Conservation (phyloP, 2,888 invertebrate species). For the Zeuzera pyrina region DNA sequence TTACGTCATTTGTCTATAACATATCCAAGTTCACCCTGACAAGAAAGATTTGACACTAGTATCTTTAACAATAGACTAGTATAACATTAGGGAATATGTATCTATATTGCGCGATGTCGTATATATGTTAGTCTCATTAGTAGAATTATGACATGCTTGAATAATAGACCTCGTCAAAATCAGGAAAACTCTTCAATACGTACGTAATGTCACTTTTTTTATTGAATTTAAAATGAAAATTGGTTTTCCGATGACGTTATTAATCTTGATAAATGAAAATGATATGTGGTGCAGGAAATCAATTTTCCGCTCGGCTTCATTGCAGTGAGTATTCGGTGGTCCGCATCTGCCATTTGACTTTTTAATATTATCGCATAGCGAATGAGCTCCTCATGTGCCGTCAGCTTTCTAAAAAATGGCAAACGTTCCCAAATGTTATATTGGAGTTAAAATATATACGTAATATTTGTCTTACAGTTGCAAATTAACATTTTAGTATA, state of each 20-base stretch:
- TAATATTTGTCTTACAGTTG: too few relatives aligned
- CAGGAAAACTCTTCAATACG: too few relatives aligned
- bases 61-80: too few relatives aligned
- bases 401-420: slow-evolving; percentile 19
- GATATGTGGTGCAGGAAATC: slow-evolving; percentile 51
- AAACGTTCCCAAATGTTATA: slow-evolving; percentile 1
- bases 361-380: slow-evolving; percentile 33
- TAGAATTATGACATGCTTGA: too few relatives aligned
- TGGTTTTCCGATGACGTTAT: slow-evolving; percentile 18
- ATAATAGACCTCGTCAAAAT: too few relatives aligned
- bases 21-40: slow-evolving; percentile 29
- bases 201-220: not conserved
- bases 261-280: slow-evolving; percentile 43
- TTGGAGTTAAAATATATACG: not conserved
- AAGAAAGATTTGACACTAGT: slow-evolving; percentile 28
- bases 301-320: slow-evolving; percentile 49
- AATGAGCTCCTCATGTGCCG: slow-evolving; percentile 18
- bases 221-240: not conserved
- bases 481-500: too few relatives aligned
- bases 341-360: slow-evolving; percentile 38
- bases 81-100: too few relatives aligned
- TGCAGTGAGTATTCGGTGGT: slow-evolving; percentile 33
- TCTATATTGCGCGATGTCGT: too few relatives aligned
- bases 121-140: too few relatives aligned
- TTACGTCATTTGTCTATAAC: slow-evolving; percentile 46